Percentiles rank a stretch among this genome's conserved stretches.
These are phyloP conservation scores for Tromatobia lineatoria DNA, from an alignment of 2,888 invertebrate species.

Conservation along the genomic window DNA sequence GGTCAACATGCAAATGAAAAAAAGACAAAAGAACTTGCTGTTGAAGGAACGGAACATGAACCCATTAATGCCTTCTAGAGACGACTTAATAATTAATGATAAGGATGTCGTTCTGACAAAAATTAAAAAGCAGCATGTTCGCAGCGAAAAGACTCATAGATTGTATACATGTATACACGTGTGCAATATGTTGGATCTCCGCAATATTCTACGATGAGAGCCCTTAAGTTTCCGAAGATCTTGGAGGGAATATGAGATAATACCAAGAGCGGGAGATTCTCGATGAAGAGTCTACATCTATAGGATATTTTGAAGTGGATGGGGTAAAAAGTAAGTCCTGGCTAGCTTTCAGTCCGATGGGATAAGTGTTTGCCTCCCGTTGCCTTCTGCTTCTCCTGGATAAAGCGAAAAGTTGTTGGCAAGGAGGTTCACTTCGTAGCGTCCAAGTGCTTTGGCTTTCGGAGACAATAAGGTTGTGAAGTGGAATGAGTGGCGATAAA, in stretches of 20 bases:
- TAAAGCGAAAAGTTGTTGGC: slow-evolving; percentile 3
- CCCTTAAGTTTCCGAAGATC: not conserved
- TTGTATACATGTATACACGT: not conserved
- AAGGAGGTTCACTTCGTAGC: slow-evolving; percentile 23
- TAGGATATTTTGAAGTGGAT: slow-evolving; percentile 14
- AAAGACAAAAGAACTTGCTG: not conserved
- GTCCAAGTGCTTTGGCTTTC: slow-evolving; percentile 25
- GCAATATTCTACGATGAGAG: slow-evolving; percentile 1
- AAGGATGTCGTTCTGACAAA: not conserved
- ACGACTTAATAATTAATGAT: slow-evolving; percentile 5
- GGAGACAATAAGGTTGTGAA: slow-evolving; percentile 37
- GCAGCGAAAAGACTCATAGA: not conserved
- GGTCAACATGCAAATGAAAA: not conserved
- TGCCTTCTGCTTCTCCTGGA: slow-evolving; percentile 38
- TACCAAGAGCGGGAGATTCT: slow-evolving; percentile 35
- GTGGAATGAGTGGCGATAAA: slow-evolving; percentile 13
- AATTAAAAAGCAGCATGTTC: not conserved
- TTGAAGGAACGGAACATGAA: not conserved
- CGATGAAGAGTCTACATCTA: slow-evolving; percentile 16
- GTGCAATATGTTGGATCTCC: not conserved
- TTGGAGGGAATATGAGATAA: slow-evolving; percentile 30
- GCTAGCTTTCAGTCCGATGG: slow-evolving; percentile 52
- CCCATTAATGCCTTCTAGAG: not conserved
- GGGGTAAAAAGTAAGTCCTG: slow-evolving; percentile 40
- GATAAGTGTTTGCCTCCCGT: slow-evolving; percentile 56